phyloP scores from a whole-genome alignment of 2,888 invertebrate species.

The Hyles lineata region DNA sequence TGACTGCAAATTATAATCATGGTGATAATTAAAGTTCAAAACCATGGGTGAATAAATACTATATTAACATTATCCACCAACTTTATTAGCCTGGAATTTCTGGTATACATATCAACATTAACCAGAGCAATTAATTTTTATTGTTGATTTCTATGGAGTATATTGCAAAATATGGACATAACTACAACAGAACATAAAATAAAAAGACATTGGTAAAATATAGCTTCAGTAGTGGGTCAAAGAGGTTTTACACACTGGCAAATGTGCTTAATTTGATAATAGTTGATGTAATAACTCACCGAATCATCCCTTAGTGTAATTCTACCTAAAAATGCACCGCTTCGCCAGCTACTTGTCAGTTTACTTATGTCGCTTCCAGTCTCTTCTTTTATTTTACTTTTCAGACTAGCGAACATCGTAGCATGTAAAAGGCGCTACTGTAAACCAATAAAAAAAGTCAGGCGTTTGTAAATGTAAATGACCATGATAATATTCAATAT shows the following conservation, averaged over 20 bases:
- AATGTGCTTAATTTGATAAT: neutral
- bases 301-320: conserved; percentile 81
- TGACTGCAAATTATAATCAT: conserved; percentile 61
- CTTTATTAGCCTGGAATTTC: too few relatives aligned
- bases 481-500: conserved; percentile 56
- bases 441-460: conserved; percentile 41
- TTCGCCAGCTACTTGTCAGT: conserved; percentile 79
- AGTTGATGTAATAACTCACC: conserved; percentile 53
- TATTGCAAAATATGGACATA: neutral
- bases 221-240: neutral
- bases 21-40: neutral
- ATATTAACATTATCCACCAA: too few relatives aligned
- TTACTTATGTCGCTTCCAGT: conserved; percentile 91
- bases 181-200: neutral
- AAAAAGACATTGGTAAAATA: neutral
- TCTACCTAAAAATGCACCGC: conserved; percentile 79
- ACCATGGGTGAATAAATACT: too few relatives aligned
- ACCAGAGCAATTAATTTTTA: neutral
- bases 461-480: conserved; percentile 55
- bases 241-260: neutral
- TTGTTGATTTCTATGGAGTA: neutral
- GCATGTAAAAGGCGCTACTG: conserved; percentile 41
- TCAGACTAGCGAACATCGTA: conserved; percentile 93
- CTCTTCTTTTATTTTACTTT: conserved; percentile 95
- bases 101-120: too few relatives aligned